A percentile compares a stretch with the other conserved stretches of the same genome.
Conservation (phyloP, 2,888 invertebrate genomes). For the Nasonovia ribisnigri region DNA sequence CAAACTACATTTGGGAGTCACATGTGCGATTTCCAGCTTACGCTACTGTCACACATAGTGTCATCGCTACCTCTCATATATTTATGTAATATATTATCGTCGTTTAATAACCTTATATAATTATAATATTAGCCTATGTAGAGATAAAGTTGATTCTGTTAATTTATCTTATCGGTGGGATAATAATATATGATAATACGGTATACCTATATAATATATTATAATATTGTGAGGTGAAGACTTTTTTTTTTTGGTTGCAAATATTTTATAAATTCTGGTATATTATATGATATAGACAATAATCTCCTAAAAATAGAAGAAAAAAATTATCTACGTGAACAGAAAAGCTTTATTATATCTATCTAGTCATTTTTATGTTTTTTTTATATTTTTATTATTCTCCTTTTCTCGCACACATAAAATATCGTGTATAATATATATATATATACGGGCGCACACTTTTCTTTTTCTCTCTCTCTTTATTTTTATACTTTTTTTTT, state of each 20-base stretch:
- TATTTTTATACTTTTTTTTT: conserved; percentile 44
- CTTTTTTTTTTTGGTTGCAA: background rate
- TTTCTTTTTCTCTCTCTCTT: conserved; percentile 28
- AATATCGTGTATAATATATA: background rate
- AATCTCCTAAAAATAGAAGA: conserved; percentile 35
- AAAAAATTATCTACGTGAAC: conserved; percentile 46
- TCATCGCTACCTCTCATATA: background rate
- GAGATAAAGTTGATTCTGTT: background rate
- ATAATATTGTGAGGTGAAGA: background rate
- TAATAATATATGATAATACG: background rate
- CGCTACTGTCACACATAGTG: background rate
- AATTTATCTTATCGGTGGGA: background rate
- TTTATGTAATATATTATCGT: background rate
- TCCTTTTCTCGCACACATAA: conserved; percentile 6
- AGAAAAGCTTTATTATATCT: conserved; percentile 39
- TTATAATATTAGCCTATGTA: background rate
- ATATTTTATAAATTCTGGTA: conserved; percentile 17
- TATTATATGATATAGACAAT: background rate
- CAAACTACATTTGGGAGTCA: background rate
- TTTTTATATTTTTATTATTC: conserved; percentile 29
- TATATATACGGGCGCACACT: conserved; percentile 6
- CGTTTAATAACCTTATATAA: background rate
- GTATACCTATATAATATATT: too few relatives aligned
- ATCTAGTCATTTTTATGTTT: conserved; percentile 40
- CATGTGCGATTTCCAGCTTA: background rate